Percentiles rank a stretch among this genome's conserved stretches.
phyloP scores from a whole-genome alignment of 2,888 invertebrate genomes.

The Nowickia ferox region DNA sequence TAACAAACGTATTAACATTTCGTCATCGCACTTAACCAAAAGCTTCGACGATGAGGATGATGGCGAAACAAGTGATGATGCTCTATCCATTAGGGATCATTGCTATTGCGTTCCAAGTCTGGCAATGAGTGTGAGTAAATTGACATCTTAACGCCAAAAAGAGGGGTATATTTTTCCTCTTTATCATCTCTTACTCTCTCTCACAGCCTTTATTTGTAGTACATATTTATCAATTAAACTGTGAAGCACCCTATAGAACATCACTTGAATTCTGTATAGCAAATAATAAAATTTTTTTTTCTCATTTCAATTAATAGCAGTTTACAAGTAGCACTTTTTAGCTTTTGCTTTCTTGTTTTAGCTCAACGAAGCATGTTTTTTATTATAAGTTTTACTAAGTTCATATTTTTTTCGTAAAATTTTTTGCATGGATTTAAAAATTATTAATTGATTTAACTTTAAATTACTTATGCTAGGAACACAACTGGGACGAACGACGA shows the following conservation, averaged over 20 bases:
- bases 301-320: conserved; percentile 29
- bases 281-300: conserved; percentile 31
- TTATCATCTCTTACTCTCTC: conserved; percentile 28
- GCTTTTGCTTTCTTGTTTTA: conserved; percentile 17
- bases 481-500: too few relatives aligned
- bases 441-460: too few relatives aligned
- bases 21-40: conserved; percentile 65
- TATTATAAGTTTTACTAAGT: background rate
- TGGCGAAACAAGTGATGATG: conserved; percentile 79
- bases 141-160: conserved; percentile 23
- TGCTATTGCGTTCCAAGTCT: conserved; percentile 81
- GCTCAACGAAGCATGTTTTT: conserved; percentile 38
- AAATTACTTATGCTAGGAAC: too few relatives aligned
- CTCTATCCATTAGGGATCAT: conserved; percentile 81
- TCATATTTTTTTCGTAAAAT: background rate
- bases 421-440: conserved; percentile 26
- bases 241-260: conserved; percentile 48
- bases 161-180: conserved; percentile 37
- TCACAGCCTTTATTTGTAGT: conserved; percentile 44
- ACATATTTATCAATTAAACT: conserved; percentile 24
- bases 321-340: conserved; percentile 7
- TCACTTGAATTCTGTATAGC: conserved; percentile 68
- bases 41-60: conserved; percentile 75
- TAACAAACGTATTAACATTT: conserved; percentile 61
- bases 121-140: conserved; percentile 82